A percentile compares a stretch with the other conserved stretches of the same genome.
Evolutionary conservation across 2,888 invertebrate species (phyloP).

Genomic region (Mermis nigrescens): DNA sequence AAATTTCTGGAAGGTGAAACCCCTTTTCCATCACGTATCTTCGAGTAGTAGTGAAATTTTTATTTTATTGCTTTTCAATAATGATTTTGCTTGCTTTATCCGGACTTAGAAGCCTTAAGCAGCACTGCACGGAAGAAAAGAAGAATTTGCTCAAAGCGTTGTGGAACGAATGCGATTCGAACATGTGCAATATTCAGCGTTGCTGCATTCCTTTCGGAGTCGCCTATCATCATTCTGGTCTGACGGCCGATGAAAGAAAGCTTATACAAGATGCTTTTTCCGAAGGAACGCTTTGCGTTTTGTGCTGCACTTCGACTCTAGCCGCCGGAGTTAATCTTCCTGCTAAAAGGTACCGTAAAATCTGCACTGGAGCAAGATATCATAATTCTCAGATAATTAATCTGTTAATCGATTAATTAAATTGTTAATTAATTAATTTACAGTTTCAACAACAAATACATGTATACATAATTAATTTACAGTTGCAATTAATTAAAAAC

Average conservation of each 20-base stretch:
- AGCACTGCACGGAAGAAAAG: background rate
- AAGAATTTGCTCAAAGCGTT: slow-evolving; percentile 3
- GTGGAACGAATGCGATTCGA: slow-evolving; percentile 44
- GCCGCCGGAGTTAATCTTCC: slow-evolving; percentile 96
- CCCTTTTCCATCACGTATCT: too few relatives aligned
- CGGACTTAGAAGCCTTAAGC: slow-evolving; percentile 12
- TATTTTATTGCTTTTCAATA: too few relatives aligned
- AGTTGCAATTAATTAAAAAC: too few relatives aligned
- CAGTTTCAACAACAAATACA: too few relatives aligned
- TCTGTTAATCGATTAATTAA: too few relatives aligned
- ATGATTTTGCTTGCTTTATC: too few relatives aligned
- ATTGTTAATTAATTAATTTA: too few relatives aligned
- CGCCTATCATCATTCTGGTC: slow-evolving; percentile 69
- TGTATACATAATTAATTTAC: too few relatives aligned
- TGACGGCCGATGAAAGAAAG: slow-evolving; percentile 64
- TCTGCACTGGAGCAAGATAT: too few relatives aligned
- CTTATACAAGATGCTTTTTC: slow-evolving; percentile 48
- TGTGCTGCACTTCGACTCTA: slow-evolving; percentile 84
- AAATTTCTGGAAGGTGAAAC: too few relatives aligned
- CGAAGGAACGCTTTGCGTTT: slow-evolving; percentile 58
- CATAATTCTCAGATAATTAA: too few relatives aligned
- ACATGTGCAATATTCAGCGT: slow-evolving; percentile 47
- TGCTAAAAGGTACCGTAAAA: slow-evolving; percentile 55
- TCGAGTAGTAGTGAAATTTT: too few relatives aligned
- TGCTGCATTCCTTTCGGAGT: slow-evolving; percentile 57